Percentiles rank a stretch among this genome's conserved stretches.
Evolutionary conservation across 2,113 vertebrate species (phyloP).

Genomic region (Salvelinus alpinus): DNA sequence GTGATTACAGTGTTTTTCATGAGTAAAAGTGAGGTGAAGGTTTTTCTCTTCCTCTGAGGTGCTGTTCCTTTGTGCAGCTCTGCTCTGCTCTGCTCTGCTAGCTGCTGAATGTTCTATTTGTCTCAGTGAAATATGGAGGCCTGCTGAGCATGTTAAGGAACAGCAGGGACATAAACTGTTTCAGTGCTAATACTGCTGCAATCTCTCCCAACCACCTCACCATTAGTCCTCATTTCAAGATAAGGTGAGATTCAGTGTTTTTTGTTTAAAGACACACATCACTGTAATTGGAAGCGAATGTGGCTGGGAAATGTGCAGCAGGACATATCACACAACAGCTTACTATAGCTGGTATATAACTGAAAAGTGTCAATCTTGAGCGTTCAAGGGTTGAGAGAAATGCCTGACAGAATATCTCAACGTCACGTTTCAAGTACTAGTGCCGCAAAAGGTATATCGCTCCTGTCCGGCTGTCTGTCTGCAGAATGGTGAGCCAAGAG

Average conservation of each 20-base stretch:
- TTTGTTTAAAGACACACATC: conserved; percentile 23
- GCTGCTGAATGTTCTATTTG: conserved; percentile 25
- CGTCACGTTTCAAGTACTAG: not conserved
- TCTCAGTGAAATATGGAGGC: conserved; percentile 21
- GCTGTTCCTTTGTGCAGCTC: conserved; percentile 17
- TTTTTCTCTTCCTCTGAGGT: conserved; percentile 26
- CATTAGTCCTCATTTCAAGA: conserved; percentile 1
- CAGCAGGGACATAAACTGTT: conserved; percentile 14
- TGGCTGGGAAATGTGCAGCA: not conserved
- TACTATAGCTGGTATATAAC: conserved; percentile 14
- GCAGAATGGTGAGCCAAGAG: conserved; percentile 16
- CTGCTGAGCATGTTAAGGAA: conserved; percentile 9
- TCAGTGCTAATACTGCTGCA: conserved; percentile 3
- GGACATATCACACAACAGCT: conserved; percentile 24
- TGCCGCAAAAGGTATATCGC: conserved; percentile 25
- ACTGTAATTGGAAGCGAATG: conserved; percentile 15
- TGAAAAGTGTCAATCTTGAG: not conserved
- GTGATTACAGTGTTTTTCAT: conserved; percentile 9
- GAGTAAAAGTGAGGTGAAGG: conserved; percentile 17
- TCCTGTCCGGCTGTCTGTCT: conserved; percentile 51
- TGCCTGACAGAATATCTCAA: not conserved
- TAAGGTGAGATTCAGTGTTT: conserved; percentile 15
- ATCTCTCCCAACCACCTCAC: not conserved
- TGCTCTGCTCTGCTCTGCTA: not conserved
- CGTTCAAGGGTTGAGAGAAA: not conserved